Evolutionary conservation across 2,113 vertebrate species (phyloP).

Genomic region (Tinamus guttatus): DNA sequence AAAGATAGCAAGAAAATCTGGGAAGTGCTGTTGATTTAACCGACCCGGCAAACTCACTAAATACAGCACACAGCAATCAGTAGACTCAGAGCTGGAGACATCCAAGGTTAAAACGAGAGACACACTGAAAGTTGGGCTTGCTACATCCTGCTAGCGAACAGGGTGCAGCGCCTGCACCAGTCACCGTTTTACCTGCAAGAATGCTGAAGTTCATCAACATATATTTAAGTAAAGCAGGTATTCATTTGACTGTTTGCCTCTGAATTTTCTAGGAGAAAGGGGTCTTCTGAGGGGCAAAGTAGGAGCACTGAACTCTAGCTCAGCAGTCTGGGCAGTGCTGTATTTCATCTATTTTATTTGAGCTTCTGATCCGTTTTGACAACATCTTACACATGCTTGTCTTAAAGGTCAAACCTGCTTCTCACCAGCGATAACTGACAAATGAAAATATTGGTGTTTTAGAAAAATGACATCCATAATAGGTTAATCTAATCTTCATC

Average conservation of each 20-base stretch:
- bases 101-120: background rate
- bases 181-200: background rate
- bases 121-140: background rate
- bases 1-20: background rate
- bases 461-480: conserved; percentile 37
- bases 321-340: background rate
- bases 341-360: background rate
- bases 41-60: background rate
- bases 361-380: conserved; percentile 52
- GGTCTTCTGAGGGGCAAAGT: background rate
- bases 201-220: background rate
- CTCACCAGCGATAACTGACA: background rate
- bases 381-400: conserved; percentile 26
- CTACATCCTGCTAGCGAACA: background rate
- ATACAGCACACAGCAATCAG: background rate
- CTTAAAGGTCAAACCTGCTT: conserved; percentile 54
- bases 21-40: background rate
- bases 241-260: background rate
- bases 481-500: conserved; percentile 59
- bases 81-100: background rate
- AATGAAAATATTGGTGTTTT: conserved; percentile 3
- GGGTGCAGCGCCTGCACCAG: background rate
- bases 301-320: background rate
- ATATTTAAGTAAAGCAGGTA: background rate
- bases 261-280: background rate